Conservation (phyloP, 2,797 vertebrate species). For the Apodemus agrarius region DNA sequence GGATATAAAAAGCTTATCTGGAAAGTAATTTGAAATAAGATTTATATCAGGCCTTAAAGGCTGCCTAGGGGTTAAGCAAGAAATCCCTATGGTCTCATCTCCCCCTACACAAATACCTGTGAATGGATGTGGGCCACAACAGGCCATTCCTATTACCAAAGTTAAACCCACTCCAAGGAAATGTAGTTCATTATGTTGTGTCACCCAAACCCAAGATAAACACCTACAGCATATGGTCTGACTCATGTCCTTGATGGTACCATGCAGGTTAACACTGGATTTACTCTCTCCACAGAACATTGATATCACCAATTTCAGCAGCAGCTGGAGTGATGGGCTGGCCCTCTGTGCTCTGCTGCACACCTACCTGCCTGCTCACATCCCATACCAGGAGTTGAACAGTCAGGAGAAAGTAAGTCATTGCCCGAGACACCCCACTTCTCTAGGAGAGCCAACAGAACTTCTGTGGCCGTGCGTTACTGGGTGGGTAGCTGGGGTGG, state of each 20-base stretch:
- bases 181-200: neutral
- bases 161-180: neutral
- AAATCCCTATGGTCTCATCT: neutral
- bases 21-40: neutral
- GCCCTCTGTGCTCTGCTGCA: constrained; percentile 98
- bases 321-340: constrained; percentile 98
- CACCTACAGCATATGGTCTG: neutral
- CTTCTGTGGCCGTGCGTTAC: accelerated
- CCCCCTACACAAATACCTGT: neutral
- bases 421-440: neutral
- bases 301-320: constrained; percentile 99
- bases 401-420: constrained; percentile 95
- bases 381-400: constrained; percentile 96
- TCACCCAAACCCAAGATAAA: neutral
- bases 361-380: constrained; percentile 97
- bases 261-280: neutral
- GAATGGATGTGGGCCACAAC: neutral
- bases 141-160: neutral
- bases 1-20: neutral
- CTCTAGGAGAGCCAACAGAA: neutral
- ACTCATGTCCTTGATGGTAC: neutral
- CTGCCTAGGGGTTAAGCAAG: neutral
- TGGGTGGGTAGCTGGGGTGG: neutral
- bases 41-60: neutral
- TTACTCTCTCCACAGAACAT: constrained; percentile 92